Evolutionary conservation across 2,113 vertebrate genomes (phyloP).

Genomic region (Megaptera novaeangliae): DNA sequence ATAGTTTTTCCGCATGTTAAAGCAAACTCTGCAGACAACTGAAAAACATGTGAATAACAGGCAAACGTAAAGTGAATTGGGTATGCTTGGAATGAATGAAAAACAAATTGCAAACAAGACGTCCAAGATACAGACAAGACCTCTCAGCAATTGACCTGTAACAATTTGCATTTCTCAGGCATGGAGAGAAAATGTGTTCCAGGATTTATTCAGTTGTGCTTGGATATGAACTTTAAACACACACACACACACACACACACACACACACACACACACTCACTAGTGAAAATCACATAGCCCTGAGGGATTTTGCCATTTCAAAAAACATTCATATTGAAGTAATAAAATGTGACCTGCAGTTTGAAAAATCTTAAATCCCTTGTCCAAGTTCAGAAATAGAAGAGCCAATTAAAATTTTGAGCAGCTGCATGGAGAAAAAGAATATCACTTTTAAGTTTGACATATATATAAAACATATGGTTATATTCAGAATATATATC

Average conservation of each 20-base stretch:
- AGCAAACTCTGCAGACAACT: not conserved
- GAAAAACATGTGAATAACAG: constrained; percentile 7
- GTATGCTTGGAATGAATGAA: constrained; percentile 32
- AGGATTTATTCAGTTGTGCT: constrained; percentile 47
- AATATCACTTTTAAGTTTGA: not conserved
- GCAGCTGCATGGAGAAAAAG: not conserved
- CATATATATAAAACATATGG: not conserved
- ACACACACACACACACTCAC: not conserved
- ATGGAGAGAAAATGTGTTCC: constrained; percentile 10
- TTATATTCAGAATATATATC: not conserved
- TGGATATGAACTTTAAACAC: constrained; percentile 45
- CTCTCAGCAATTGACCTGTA: constrained; percentile 38
- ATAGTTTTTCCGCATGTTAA: not conserved
- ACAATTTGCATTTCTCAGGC: constrained; percentile 52
- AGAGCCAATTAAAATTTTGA: constrained; percentile 1
- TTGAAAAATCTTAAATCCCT: not conserved
- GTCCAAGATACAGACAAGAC: not conserved
- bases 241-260: not conserved
- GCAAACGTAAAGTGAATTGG: constrained; percentile 37
- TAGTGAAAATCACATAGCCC: constrained; percentile 24
- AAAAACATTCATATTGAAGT: not conserved
- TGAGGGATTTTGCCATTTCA: constrained; percentile 24
- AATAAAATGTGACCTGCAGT: not conserved
- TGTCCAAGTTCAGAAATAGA: not conserved
- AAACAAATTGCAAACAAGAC: constrained; percentile 43